Percentiles rank a stretch among this genome's conserved stretches.
phyloP scores from a whole-genome alignment of 30 jellyfish, hydroid and myxozoan genomes.

The Morbakka virulenta region DNA sequence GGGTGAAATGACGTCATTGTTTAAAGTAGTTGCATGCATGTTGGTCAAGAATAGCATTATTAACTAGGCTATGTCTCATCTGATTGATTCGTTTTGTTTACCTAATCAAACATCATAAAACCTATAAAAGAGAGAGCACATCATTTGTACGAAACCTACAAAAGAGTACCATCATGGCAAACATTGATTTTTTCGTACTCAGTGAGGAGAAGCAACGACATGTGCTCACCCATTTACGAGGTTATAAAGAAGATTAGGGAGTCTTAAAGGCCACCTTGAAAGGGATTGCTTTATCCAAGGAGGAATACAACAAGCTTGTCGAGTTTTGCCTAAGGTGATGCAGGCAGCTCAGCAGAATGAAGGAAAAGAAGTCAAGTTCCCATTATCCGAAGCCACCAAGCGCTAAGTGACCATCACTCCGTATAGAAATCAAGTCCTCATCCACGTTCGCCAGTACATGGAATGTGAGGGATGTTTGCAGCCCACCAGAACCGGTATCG shows the following conservation, averaged over 20 bases:
- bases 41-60: too few relatives aligned
- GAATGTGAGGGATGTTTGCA: background rate
- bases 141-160: background rate
- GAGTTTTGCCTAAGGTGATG: too few relatives aligned
- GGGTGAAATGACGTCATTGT: too few relatives aligned
- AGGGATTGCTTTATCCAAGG: background rate
- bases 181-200: background rate
- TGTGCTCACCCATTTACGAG: background rate
- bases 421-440: background rate
- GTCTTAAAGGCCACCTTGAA: background rate
- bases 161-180: background rate
- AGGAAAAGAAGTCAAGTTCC: background rate
- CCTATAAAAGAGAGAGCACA: background rate
- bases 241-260: background rate
- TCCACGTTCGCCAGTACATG: background rate
- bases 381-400: background rate
- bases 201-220: background rate
- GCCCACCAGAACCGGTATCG: background rate
- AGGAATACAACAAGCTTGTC: background rate
- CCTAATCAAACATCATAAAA: too few relatives aligned
- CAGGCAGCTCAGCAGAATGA: background rate
- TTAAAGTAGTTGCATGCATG: too few relatives aligned
- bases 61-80: too few relatives aligned
- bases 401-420: background rate
- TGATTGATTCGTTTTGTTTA: too few relatives aligned